phyloP scores from a whole-genome alignment of 2,113 vertebrate species.

The Progne subis region DNA sequence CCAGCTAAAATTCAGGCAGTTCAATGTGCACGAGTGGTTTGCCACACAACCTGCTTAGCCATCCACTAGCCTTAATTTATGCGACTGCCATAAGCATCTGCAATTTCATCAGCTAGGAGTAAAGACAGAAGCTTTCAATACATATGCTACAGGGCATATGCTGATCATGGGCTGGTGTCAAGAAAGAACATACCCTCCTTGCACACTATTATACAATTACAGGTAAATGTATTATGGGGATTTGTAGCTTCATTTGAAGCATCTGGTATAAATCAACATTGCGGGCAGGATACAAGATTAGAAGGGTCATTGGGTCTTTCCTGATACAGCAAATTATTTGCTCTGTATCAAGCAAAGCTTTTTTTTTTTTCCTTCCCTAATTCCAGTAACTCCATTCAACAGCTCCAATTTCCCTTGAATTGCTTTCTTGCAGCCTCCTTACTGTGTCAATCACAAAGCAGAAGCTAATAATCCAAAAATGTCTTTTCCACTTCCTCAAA shows the following conservation, averaged over 20 bases:
- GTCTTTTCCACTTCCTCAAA: conserved; percentile 16
- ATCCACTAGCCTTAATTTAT: background rate
- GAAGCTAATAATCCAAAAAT: conserved; percentile 34
- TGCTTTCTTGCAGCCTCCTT: conserved; percentile 11
- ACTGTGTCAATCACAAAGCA: conserved; percentile 42
- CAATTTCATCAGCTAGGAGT: background rate
- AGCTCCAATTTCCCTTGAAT: conserved; percentile 28
- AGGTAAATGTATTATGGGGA: conserved; percentile 1
- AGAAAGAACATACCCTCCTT: conserved; percentile 24
- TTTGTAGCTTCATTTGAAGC: conserved; percentile 51
- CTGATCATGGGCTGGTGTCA: conserved; percentile 3
- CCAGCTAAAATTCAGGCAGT: background rate
- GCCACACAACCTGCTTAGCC: background rate
- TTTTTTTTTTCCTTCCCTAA: background rate
- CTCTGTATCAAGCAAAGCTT: background rate
- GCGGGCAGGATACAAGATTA: conserved; percentile 42
- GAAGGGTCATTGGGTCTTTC: conserved; percentile 53
- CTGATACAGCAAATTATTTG: conserved; percentile 37
- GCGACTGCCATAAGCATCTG: background rate
- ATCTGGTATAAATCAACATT: conserved; percentile 49
- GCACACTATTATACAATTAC: conserved; percentile 38
- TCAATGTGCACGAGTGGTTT: background rate
- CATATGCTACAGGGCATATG: background rate
- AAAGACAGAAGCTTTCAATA: background rate
- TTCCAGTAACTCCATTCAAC: conserved; percentile 51